Percentiles rank a stretch among this genome's conserved stretches.
These are phyloP conservation scores for Stomatorhinus ivindoensis DNA, from an alignment of 2,113 vertebrate genomes.

Conservation along the genomic window DNA sequence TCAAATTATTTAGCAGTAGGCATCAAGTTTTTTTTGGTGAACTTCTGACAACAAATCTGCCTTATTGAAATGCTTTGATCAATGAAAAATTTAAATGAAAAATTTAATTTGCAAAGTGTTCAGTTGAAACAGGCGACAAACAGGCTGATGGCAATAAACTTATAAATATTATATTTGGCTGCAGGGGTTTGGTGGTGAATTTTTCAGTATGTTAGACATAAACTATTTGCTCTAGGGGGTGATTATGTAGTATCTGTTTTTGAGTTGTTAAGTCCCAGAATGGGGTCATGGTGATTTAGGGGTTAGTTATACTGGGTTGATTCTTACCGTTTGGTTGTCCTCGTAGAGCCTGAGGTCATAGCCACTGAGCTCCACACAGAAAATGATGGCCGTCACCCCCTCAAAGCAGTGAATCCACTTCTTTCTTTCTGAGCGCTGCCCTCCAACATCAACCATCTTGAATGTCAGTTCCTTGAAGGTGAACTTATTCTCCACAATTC, in stretches of 20 bases:
- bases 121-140: background rate
- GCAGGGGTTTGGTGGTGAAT: background rate
- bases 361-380: constrained; percentile 98
- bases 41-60: background rate
- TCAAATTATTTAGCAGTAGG: background rate
- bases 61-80: background rate
- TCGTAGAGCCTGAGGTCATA: constrained; percentile 98
- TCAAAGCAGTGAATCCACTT: constrained; percentile 99
- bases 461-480: constrained; percentile 99
- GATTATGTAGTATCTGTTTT: background rate
- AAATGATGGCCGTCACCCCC: constrained; percentile 98
- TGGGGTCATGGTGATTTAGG: background rate
- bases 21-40: background rate
- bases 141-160: background rate
- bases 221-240: background rate
- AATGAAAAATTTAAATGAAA: background rate
- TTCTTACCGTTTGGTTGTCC: constrained; percentile 94
- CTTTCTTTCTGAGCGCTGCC: constrained; percentile 94
- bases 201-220: background rate
- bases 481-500: constrained; percentile 99
- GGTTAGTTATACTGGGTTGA: background rate
- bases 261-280: background rate
- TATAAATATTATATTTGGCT: background rate
- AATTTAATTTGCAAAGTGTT: background rate
- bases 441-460: constrained; percentile 99